Evolutionary conservation across 2,888 invertebrate species (phyloP).

Genomic region (Geotrupes spiniger): DNA sequence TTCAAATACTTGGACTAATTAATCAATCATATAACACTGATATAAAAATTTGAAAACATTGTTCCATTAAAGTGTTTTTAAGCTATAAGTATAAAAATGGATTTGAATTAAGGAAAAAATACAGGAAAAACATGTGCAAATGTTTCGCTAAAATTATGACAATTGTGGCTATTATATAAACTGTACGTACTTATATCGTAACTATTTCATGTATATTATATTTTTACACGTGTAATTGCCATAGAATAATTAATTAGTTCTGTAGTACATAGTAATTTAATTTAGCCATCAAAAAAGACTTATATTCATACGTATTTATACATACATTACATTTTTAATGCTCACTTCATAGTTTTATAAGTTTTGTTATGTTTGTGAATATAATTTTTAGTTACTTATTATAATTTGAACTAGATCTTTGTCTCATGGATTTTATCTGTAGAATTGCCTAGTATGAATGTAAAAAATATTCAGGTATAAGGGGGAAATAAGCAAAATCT

Average conservation of each 20-base stretch:
- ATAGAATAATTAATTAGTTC: constrained; percentile 17
- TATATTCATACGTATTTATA: constrained; percentile 5
- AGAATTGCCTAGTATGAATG: background rate
- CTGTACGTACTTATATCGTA: constrained; percentile 8
- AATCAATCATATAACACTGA: no score
- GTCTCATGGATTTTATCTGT: background rate
- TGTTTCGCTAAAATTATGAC: no score
- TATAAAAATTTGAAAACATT: no score
- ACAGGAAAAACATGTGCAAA: no score
- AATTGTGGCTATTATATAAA: background rate
- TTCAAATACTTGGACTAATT: no score
- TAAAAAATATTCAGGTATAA: background rate
- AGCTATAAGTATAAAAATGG: no score
- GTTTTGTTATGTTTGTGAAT: constrained; percentile 9
- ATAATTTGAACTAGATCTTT: no score
- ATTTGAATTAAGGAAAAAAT: no score
- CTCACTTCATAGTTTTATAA: constrained; percentile 12
- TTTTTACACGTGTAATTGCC: constrained; percentile 23
- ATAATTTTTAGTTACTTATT: background rate
- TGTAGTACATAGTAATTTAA: constrained; percentile 17
- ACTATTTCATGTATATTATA: constrained; percentile 12
- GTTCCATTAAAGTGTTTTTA: no score
- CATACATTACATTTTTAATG: constrained; percentile 7
- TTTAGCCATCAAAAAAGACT: constrained; percentile 22
- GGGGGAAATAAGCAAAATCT: no score